Evolutionary conservation across 2,113 vertebrate genomes (phyloP).

Genomic region (Trogon melanurus): DNA sequence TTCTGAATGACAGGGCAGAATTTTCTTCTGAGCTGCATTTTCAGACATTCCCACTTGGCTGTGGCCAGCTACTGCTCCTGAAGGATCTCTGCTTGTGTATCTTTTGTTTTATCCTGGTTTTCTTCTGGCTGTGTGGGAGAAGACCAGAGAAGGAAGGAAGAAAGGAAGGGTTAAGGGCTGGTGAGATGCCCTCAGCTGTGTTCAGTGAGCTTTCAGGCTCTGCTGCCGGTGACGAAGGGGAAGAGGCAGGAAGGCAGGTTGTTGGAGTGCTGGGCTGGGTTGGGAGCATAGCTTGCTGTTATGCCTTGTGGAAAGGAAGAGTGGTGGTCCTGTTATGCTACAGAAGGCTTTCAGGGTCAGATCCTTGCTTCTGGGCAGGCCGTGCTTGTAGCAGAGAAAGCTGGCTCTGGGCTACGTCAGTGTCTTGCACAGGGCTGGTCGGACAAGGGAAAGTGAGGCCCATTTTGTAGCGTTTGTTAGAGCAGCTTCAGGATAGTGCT

Average conservation of each 20-base stretch:
- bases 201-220: not conserved
- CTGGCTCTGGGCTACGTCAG: not conserved
- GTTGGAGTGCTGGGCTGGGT: no score
- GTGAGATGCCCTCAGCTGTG: not conserved
- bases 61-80: not conserved
- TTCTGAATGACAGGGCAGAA: conserved; percentile 33
- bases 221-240: not conserved
- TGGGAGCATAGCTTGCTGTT: not conserved
- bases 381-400: not conserved
- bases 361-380: not conserved
- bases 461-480: not conserved
- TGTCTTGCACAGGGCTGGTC: not conserved
- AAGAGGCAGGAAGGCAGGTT: not conserved
- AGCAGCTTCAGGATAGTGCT: not conserved
- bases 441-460: not conserved
- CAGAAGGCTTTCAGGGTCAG: not conserved
- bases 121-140: not conserved
- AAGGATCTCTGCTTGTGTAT: not conserved
- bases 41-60: not conserved
- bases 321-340: not conserved
- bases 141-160: not conserved
- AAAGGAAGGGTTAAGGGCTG: not conserved
- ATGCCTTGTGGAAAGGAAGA: not conserved
- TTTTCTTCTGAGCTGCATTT: not conserved
- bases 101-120: not conserved